phyloP scores from a whole-genome alignment of 2,888 invertebrate genomes.

The Buathra laborator region DNA sequence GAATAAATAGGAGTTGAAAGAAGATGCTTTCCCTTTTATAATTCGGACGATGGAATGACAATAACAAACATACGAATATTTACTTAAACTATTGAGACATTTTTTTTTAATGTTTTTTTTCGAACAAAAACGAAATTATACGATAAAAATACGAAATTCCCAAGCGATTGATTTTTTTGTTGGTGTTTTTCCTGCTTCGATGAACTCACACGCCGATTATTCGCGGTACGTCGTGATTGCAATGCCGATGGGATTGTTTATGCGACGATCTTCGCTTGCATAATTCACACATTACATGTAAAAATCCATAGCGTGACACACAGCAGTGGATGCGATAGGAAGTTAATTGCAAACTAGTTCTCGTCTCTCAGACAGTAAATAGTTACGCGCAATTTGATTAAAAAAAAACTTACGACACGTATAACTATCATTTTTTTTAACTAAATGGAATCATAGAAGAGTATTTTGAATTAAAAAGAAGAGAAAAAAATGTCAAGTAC shows the following conservation, averaged over 20 bases:
- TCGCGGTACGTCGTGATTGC: slow-evolving; percentile 24
- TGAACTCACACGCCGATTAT: slow-evolving; percentile 13
- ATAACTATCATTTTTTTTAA: not conserved
- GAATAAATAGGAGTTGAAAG: not conserved
- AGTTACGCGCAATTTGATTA: not conserved
- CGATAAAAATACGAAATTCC: not conserved
- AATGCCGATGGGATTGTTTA: slow-evolving; percentile 23
- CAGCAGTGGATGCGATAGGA: slow-evolving; percentile 25
- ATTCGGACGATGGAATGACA: not conserved
- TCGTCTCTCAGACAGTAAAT: slow-evolving; percentile 13
- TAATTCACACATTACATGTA: slow-evolving; percentile 47
- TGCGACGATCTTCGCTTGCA: slow-evolving; percentile 19
- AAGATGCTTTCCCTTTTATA: slow-evolving; percentile 43
- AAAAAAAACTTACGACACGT: too few species aligned
- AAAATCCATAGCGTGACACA: slow-evolving; percentile 17
- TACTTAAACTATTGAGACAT: not conserved
- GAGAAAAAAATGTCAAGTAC: too few species aligned
- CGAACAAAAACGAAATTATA: not conserved
- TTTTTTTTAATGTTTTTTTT: not conserved
- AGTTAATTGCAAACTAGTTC: slow-evolving; percentile 41
- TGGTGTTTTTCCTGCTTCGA: slow-evolving; percentile 11
- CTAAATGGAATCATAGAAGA: too few species aligned
- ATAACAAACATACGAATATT: not conserved
- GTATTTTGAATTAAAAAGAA: too few species aligned
- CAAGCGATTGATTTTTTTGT: not conserved